Base-by-base conservation (phyloP, 2,888 invertebrate genomes). In the Beris chalybata region DNA sequence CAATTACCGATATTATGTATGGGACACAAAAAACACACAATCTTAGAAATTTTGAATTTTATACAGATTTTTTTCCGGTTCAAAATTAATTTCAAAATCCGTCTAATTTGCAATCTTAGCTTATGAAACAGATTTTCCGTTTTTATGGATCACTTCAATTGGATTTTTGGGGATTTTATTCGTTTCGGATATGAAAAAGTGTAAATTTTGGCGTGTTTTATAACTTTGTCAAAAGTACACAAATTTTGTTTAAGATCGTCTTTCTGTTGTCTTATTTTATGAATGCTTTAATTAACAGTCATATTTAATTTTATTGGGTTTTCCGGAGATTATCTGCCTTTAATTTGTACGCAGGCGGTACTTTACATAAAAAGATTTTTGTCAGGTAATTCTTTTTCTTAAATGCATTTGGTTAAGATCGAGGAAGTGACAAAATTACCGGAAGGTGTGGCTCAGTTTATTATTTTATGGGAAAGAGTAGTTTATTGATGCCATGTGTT, bases 261-360 rank as follows among this genome's bases (percentile, higher is more conserved):
- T 38, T 38, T 38, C 38, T 38, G 38, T 38, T 38, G 38, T 38
- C 22, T 38, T 38, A 3, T 3, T 38, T 38, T 38, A 38, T 5
- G 38, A 9, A 9, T 9, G 5, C 38, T 38, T 7, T 38, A 38
- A 38, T 38, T 38, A 5, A 38, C 9, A 7, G 7, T 31, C 48
- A 47, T n/a, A 59, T 59, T 59, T n/a, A 47, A 59, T 59, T 59
- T 59, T 59, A 59, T 59, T 45, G 47, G 48, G 47, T 59, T 59
- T 59, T 59, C 58, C 58, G 48, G 48, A 47, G 58, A 59, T 59
- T 59, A 30, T 29, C 30, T 31, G 6, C 11, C 12, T 43, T 59
- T 13, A 31, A 54, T 11, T 54, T 7, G 4, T 22, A 22, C 22
- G 22, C 22, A 22, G 22, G 53, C 29, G 53, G 53, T 53, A 22